Conservation (phyloP, 2,888 invertebrate genomes). For the Drosophila leonis region DNA sequence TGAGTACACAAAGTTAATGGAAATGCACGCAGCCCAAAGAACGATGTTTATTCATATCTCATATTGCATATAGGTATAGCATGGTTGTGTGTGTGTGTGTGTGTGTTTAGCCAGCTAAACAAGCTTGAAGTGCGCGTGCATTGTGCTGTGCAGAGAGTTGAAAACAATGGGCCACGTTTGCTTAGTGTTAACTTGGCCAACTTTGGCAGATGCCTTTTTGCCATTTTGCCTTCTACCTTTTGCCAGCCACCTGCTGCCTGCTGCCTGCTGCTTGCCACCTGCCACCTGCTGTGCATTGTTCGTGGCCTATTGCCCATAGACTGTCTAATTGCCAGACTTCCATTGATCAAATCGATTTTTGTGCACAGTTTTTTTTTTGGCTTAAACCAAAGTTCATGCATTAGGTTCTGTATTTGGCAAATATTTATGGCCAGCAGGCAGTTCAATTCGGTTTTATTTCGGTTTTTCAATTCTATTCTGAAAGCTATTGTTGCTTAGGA, state of each 20-base stretch:
- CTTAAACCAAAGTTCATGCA: neutral
- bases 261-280: neutral
- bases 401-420: slow-evolving; percentile 54
- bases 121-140: slow-evolving; percentile 35
- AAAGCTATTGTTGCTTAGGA: neutral
- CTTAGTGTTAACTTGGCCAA: slow-evolving; percentile 32
- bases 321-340: slow-evolving; percentile 47
- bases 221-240: slow-evolving; percentile 12
- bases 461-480: slow-evolving; percentile 1
- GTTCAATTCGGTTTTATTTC: neutral
- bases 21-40: slow-evolving; percentile 52
- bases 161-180: slow-evolving; percentile 41
- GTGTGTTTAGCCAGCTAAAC: slow-evolving; percentile 43
- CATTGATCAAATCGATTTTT: slow-evolving; percentile 48
- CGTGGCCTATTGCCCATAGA: slow-evolving; percentile 8
- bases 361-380: slow-evolving; percentile 16
- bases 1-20: slow-evolving; percentile 71
- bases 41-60: slow-evolving; percentile 44
- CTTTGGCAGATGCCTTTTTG: slow-evolving; percentile 25
- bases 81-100: slow-evolving; percentile 4
- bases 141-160: slow-evolving; percentile 23
- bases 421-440: slow-evolving; percentile 51
- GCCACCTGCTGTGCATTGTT: slow-evolving; percentile 35
- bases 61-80: slow-evolving; percentile 22
- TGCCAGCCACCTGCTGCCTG: slow-evolving; percentile 13